Evolutionary conservation across 1,140 invertebrate species (phyloP), one percentile per base, ranked within the genome.

Genomic region (Caenorhabditis inopinata): DNA sequence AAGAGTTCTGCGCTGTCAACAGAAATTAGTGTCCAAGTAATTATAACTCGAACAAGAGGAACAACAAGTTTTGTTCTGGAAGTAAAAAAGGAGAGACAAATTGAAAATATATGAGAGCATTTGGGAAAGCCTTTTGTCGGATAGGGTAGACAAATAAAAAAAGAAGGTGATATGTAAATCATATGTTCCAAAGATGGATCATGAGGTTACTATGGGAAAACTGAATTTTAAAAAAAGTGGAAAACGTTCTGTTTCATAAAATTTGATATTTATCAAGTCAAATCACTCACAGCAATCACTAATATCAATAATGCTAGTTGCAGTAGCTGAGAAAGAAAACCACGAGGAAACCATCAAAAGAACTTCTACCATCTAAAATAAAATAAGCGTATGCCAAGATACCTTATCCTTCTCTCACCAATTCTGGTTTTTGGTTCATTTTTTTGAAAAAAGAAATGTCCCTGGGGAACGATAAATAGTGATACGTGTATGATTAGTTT

Each of bases 401-500:
- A 68, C 21, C n/a, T n/a, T n/a, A n/a, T 25, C 27, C 27, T 32
- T 58, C 12, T 12, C 7, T 68, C 9, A n/a, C 32, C 49, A 25
- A 2, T 38, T 68, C 38, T 68, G 58, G 58, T 68, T 38, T 68
- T 38, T 68, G 58, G 35, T 29, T 38, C 58, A 68, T 68, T 32
- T 68, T 32, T 32, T 68, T 29, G 58, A 68, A 2, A 7, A 16
- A 2, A 58, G 7, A n/a, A n/a, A 58, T 58, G 51, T 32, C 32
- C 12, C 58, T 21, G 2, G 58, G 32, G 58, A 68, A 3, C 58
- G 58, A 68, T 68, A 68, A 68, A 68, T 68, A 68, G 23, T 68
- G 58, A 68, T 68, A 68, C 58, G 58, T 29, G 29, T 68, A 68
- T 68, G 58, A 68, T 29, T 68, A 18, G 58, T 38, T 42, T 29